Conservation (phyloP, 2,113 vertebrate species). For the Ceratotherium simum region DNA sequence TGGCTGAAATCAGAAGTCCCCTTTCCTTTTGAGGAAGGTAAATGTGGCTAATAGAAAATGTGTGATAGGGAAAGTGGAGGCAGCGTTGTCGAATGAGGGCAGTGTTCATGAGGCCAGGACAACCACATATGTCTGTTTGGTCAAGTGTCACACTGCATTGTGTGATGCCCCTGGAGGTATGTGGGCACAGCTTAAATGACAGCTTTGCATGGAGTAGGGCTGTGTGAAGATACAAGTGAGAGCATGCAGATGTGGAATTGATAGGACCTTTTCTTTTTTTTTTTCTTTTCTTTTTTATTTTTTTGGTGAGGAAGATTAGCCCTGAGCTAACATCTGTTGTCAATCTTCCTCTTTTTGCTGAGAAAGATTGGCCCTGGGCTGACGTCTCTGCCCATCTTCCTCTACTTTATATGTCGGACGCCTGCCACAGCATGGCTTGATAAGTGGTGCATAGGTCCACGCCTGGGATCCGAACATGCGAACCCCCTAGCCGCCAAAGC, state of each 20-base stretch:
- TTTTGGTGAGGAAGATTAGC: too few relatives aligned
- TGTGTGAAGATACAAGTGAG: background rate
- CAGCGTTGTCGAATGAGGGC: background rate
- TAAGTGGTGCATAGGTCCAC: too few relatives aligned
- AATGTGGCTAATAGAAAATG: background rate
- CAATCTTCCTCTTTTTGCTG: too few relatives aligned
- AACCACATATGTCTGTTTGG: background rate
- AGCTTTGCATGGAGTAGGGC: background rate
- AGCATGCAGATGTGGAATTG: background rate
- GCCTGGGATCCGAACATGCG: too few relatives aligned
- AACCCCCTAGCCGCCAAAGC: too few relatives aligned
- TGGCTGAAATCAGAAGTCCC: slow-evolving; percentile 2
- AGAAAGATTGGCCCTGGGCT: too few relatives aligned
- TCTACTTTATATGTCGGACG: too few relatives aligned
- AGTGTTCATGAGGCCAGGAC: background rate
- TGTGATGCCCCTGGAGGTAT: background rate
- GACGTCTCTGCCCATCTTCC: too few relatives aligned
- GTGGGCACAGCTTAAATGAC: background rate
- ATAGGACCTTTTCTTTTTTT: background rate
- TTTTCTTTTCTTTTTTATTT: background rate
- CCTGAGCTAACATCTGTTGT: too few relatives aligned
- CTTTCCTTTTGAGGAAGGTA: slow-evolving; percentile 19
- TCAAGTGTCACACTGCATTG: background rate
- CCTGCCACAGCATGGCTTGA: too few relatives aligned
- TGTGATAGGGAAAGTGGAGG: background rate